Evolutionary conservation across 2,797 vertebrate species (phyloP).

Genomic region (Coregonus sp.): DNA sequence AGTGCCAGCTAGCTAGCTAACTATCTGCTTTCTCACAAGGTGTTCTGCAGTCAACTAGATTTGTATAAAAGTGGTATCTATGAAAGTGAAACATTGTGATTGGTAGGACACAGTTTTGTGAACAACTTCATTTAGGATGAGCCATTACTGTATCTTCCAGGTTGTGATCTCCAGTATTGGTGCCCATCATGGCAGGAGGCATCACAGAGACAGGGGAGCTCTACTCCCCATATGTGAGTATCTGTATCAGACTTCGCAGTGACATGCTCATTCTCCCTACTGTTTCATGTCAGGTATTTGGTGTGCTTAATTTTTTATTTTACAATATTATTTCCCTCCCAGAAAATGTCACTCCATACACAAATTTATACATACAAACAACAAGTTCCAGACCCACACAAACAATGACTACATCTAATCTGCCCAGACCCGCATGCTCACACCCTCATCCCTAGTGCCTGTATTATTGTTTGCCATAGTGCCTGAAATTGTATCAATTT

Average conservation of each 20-base stretch:
- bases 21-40: not conserved
- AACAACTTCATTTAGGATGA: not conserved
- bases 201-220: slow-evolving; percentile 94
- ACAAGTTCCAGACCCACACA: too few relatives aligned
- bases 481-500: too few relatives aligned
- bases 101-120: not conserved
- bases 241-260: not conserved
- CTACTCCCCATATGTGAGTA: slow-evolving; percentile 95
- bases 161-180: slow-evolving; percentile 22
- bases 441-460: too few relatives aligned
- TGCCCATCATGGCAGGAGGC: slow-evolving; percentile 84
- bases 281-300: not conserved
- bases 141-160: slow-evolving; percentile 30
- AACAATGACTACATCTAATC: too few relatives aligned
- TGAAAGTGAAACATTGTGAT: not conserved
- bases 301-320: not conserved
- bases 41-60: not conserved
- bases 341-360: too few relatives aligned
- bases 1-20: not conserved
- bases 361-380: too few relatives aligned
- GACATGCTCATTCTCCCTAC: not conserved
- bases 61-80: not conserved
- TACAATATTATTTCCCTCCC: too few relatives aligned
- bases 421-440: too few relatives aligned
- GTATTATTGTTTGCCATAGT: too few relatives aligned